Percentiles rank a stretch among this genome's conserved stretches.
phyloP scores from a whole-genome alignment of 2,797 vertebrate species.

The Lates japonicus region DNA sequence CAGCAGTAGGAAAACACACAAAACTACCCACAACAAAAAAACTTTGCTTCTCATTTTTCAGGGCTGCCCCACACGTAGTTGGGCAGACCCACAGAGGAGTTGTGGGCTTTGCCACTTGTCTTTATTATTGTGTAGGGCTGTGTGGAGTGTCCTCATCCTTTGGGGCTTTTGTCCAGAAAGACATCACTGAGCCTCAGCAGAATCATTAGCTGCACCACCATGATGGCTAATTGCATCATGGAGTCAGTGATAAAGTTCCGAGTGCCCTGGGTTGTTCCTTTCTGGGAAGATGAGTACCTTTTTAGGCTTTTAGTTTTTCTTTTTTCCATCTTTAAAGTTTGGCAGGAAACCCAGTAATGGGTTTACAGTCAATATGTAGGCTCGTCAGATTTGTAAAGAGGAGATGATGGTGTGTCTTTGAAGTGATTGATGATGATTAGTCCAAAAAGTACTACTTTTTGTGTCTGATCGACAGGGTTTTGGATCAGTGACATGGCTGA shows the following conservation, averaged over 20 bases:
- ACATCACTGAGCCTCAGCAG: slow-evolving; percentile 74
- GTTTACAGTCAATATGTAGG: slow-evolving; percentile 53
- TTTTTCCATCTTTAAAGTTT: slow-evolving; percentile 57
- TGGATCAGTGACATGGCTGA: neutral
- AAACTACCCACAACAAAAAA: slow-evolving; percentile 46
- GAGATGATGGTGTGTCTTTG: neutral
- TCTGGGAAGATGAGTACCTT: slow-evolving; percentile 75
- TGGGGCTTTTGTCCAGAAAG: slow-evolving; percentile 78
- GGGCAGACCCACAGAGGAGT: slow-evolving; percentile 47
- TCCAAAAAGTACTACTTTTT: neutral
- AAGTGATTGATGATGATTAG: neutral
- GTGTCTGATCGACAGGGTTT: neutral
- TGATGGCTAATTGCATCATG: slow-evolving; percentile 81
- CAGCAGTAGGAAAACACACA: slow-evolving; percentile 3
- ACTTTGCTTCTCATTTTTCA: slow-evolving; percentile 51
- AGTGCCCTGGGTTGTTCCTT: slow-evolving; percentile 77
- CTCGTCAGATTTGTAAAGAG: slow-evolving; percentile 18
- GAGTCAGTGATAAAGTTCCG: slow-evolving; percentile 81
- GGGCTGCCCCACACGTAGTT: slow-evolving; percentile 35
- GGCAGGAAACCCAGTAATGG: slow-evolving; percentile 64
- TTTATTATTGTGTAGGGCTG: slow-evolving; percentile 66
- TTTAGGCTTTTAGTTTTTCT: slow-evolving; percentile 60
- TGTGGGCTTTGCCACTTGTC: slow-evolving; percentile 55
- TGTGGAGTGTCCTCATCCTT: slow-evolving; percentile 63
- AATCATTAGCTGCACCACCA: slow-evolving; percentile 80